Conservation (phyloP, 2,888 invertebrate species). For the Gymnocheta viridis region DNA sequence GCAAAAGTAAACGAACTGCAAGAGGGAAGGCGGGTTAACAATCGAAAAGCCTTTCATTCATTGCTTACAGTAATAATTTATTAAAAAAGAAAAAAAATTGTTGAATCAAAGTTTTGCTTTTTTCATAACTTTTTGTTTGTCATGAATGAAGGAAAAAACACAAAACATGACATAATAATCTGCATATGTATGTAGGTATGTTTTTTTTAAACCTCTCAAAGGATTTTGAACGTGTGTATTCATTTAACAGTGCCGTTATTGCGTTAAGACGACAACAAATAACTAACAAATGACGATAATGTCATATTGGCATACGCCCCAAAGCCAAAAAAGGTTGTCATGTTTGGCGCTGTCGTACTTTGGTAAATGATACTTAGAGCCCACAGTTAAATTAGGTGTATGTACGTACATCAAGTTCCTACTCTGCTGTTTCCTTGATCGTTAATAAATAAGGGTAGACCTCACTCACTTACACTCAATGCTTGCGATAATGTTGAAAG, state of each 20-base stretch:
- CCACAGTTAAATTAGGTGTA: slow-evolving; percentile 50
- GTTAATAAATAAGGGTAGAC: slow-evolving; percentile 59
- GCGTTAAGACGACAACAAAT: slow-evolving; percentile 51
- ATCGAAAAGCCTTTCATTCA: not conserved
- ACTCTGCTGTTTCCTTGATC: slow-evolving; percentile 13
- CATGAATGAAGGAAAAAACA: slow-evolving; percentile 16
- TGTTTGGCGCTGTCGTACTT: slow-evolving; percentile 62
- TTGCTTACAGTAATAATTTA: slow-evolving; percentile 41
- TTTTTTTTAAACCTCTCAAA: not conserved
- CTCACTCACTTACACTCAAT: slow-evolving; percentile 42
- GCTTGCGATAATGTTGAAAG: slow-evolving; percentile 35
- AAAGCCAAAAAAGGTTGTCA: slow-evolving; percentile 69
- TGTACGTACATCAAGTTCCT: slow-evolving; percentile 34
- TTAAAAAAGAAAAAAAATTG: slow-evolving; percentile 33
- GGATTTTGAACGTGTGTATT: not conserved
- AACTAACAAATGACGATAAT: slow-evolving; percentile 63
- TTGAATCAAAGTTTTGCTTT: slow-evolving; percentile 28
- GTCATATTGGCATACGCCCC: slow-evolving; percentile 68
- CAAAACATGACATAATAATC: slow-evolving; percentile 59
- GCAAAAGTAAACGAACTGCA: not conserved
- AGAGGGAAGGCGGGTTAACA: slow-evolving; percentile 28
- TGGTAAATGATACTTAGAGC: slow-evolving; percentile 62
- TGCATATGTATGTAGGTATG: too few relatives aligned
- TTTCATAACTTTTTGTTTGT: slow-evolving; percentile 15
- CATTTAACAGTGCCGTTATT: slow-evolving; percentile 60